Percentiles rank a stretch among this genome's conserved stretches.
Conservation (phyloP, 1,140 invertebrate genomes). For the Venustaconcha ellipsiformis region DNA sequence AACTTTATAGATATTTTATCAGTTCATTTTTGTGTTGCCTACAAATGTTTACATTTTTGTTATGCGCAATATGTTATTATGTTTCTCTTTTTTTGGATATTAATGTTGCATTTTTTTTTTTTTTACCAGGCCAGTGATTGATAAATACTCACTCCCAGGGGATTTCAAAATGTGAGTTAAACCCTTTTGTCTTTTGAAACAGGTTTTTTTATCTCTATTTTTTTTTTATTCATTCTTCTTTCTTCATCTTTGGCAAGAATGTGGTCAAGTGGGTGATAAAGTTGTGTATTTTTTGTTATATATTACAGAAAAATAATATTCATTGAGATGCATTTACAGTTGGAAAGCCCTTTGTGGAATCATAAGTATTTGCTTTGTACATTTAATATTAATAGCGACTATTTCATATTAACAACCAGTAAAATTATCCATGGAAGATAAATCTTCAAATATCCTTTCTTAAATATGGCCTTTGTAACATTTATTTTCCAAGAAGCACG, state of each 20-base stretch:
- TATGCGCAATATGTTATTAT: too few species aligned
- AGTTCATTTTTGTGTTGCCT: too few species aligned
- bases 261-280: not conserved
- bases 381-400: too few species aligned
- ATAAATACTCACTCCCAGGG: conserved; percentile 38
- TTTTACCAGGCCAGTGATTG: conserved; percentile 46
- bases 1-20: too few species aligned
- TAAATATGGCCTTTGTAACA: too few species aligned
- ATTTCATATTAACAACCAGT: too few species aligned
- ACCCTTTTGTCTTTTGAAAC: too few species aligned
- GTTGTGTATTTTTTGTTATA: not conserved
- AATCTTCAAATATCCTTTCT: too few species aligned
- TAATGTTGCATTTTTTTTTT: conserved; percentile 6
- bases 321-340: not conserved
- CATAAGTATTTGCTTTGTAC: not conserved
- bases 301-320: not conserved
- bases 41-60: too few species aligned
- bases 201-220: not conserved
- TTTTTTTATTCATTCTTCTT: not conserved
- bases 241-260: not conserved
- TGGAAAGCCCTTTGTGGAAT: not conserved
- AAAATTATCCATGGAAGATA: too few species aligned
- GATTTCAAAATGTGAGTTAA: conserved; percentile 64
- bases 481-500: too few species aligned
- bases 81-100: not conserved